Evolutionary conservation across 1,140 invertebrate species (phyloP), one percentile per base, ranked within the genome.

Genomic region (Varroa destructor): DNA sequence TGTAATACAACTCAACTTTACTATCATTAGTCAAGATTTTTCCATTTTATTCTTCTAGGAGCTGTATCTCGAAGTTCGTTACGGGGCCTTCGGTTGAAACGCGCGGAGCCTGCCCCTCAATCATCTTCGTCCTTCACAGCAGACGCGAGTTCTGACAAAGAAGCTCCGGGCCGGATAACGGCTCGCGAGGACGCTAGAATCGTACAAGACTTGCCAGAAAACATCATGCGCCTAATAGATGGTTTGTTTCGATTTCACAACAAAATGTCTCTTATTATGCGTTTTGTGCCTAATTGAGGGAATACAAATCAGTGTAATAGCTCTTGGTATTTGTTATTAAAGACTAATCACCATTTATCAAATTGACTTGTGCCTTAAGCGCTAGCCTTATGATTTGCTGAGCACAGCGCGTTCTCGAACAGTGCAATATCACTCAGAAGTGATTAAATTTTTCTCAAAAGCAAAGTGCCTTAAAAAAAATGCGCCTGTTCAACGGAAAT

Each of bases 91-190:
- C 61, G 61, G 8, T 36, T 67, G 37, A 67, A 67, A 8, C 61
- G 61, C 2, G 40, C 40, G 12, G 61, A 67, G 37, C 40, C 40
- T 67, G 61, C 61, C 1, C 12, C 61, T 8, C 61, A 40, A 3
- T n/a, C 61, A 12, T 67, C 61, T 1, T 14, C 40, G 61, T 67
- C 61, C 61, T 67, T 67, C 37, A 46, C 61, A 1, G 61, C 61
- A 46, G 46, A 37, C 40, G 54, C 70, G 37, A 72, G 70, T 46
- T 55, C 25, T 54, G 46, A 64, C 51, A 61, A 58, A 71, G 72
- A 74, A 75, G 40, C 46, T 3, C 3, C 46, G 3, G 46, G 46
- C 3, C 46, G 40, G 14, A 37, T 14, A n/a, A 5, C 40, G 12
- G 40, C 40, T 40, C 61, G 61, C 1, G 61, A 67, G 8, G 61